A percentile compares a stretch with the other conserved stretches of the same genome.
phyloP scores from a whole-genome alignment of 2,888 invertebrate genomes.

The Sisyra nigra region DNA sequence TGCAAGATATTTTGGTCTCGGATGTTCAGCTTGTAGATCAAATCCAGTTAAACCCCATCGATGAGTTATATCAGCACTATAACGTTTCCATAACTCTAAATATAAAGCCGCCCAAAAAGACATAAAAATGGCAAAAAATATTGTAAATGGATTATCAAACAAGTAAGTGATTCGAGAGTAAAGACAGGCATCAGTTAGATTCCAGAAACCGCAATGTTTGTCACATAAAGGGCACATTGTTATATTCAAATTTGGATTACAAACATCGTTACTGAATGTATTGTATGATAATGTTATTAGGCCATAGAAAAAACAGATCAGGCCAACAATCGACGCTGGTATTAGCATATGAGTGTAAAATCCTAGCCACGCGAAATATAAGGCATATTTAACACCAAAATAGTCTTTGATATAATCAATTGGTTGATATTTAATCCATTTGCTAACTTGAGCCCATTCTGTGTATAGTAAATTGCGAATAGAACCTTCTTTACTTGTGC shows the following conservation, averaged over 20 bases:
- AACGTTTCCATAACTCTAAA: slow-evolving; percentile 71
- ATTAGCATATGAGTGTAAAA: slow-evolving; percentile 75
- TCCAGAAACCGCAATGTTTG: slow-evolving; percentile 56
- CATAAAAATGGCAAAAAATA: slow-evolving; percentile 67
- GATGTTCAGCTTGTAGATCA: slow-evolving; percentile 57
- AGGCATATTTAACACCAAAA: slow-evolving; percentile 58
- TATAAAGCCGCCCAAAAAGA: slow-evolving; percentile 67
- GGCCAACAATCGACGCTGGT: slow-evolving; percentile 49
- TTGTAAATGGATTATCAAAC: slow-evolving; percentile 67
- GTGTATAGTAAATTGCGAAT: slow-evolving; percentile 38
- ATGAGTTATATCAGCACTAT: slow-evolving; percentile 61
- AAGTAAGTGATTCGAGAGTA: slow-evolving; percentile 60
- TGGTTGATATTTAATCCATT: slow-evolving; percentile 58
- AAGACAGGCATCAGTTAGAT: slow-evolving; percentile 49
- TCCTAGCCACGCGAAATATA: slow-evolving; percentile 75
- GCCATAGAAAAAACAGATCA: slow-evolving; percentile 47
- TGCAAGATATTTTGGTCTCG: slow-evolving; percentile 57
- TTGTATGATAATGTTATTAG: slow-evolving; percentile 30
- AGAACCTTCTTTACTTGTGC: slow-evolving; percentile 29
- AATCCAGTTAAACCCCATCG: slow-evolving; percentile 68
- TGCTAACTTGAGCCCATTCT: slow-evolving; percentile 54
- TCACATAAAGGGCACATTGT: slow-evolving; percentile 76
- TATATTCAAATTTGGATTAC: slow-evolving; percentile 30
- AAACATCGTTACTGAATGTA: slow-evolving; percentile 37
- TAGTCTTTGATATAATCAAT: slow-evolving; percentile 62